These are phyloP conservation scores for Syncerus caffer DNA, from an alignment of 2,797 vertebrate genomes.

Conservation along the genomic window DNA sequence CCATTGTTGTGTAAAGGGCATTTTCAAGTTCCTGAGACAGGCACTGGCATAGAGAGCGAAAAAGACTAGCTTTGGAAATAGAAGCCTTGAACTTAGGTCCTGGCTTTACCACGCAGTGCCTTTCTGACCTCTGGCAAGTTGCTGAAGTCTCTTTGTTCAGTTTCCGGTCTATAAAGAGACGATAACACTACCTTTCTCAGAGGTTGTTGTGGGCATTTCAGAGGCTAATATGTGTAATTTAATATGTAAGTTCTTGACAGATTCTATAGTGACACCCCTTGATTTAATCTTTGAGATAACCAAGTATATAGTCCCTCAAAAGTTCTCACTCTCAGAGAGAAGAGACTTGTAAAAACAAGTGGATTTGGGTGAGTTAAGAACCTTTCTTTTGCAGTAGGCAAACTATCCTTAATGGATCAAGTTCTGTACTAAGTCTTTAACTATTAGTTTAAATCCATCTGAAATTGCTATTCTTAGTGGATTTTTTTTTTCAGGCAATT, in stretches of 20 bases:
- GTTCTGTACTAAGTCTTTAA: neutral
- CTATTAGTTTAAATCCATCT: neutral
- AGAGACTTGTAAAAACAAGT: neutral
- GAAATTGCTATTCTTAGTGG: neutral
- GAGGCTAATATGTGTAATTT: neutral
- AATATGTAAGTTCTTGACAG: neutral
- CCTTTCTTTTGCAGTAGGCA: neutral
- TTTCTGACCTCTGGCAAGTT: neutral
- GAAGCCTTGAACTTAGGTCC: neutral
- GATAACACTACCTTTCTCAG: neutral
- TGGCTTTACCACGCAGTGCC: neutral
- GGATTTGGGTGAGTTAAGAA: neutral
- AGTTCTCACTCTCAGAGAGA: neutral
- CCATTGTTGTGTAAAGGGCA: neutral
- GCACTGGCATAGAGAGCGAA: neutral
- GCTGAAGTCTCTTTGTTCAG: neutral
- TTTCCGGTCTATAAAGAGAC: neutral
- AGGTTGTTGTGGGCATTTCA: neutral
- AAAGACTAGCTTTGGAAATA: neutral
- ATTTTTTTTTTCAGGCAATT: neutral
- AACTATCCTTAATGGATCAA: neutral
- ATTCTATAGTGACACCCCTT: neutral
- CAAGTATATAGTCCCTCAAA: neutral
- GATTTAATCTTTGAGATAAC: neutral
- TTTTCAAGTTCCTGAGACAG: neutral